phyloP scores from a whole-genome alignment of 2,797 vertebrate species.

The Carcharodon carcharias region DNA sequence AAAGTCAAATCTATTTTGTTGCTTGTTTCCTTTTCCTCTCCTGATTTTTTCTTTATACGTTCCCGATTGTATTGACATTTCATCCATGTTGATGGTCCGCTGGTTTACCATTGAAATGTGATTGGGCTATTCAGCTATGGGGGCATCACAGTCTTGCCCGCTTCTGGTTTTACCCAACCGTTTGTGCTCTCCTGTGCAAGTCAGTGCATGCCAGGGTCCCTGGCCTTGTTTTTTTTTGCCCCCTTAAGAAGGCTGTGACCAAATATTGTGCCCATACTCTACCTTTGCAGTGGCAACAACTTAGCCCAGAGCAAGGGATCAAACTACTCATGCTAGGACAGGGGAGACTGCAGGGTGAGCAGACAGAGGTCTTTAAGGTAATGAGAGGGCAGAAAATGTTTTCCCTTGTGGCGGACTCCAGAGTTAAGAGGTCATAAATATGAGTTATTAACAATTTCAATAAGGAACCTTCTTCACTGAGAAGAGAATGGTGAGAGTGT shows the following conservation, averaged over 20 bases:
- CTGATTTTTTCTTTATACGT: not conserved
- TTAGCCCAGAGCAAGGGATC: not conserved
- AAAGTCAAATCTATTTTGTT: not conserved
- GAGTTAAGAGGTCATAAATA: not conserved
- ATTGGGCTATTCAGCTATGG: not conserved
- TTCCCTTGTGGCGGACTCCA: not conserved
- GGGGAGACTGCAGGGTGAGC: not conserved
- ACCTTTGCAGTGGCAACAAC: not conserved
- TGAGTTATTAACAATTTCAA: not conserved
- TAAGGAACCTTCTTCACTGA: not conserved
- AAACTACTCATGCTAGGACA: not conserved
- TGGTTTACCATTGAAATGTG: not conserved
- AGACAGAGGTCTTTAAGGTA: not conserved
- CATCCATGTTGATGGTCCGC: not conserved
- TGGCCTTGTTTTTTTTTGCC: not conserved
- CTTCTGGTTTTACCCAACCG: not conserved
- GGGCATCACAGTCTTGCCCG: not conserved
- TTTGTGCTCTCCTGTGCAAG: not conserved
- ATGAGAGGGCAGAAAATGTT: not conserved
- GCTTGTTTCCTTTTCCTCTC: not conserved
- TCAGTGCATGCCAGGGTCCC: not conserved
- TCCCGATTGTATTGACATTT: not conserved
- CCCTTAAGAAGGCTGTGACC: not conserved
- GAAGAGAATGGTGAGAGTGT: not conserved
- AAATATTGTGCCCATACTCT: not conserved